phyloP scores from a whole-genome alignment of 2,888 invertebrate genomes.

The Nomada fucata region DNA sequence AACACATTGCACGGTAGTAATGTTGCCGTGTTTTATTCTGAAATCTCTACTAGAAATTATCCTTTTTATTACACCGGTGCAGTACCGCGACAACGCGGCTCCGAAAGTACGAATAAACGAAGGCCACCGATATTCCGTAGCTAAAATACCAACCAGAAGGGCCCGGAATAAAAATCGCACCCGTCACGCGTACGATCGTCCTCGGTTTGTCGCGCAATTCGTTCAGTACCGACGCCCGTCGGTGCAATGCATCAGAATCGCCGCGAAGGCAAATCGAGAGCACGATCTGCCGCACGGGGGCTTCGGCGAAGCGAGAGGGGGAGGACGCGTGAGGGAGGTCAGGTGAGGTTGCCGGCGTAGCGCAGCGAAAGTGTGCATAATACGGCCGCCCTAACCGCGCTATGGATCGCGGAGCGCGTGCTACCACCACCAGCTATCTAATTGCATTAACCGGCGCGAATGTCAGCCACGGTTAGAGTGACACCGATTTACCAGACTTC shows the following conservation, averaged over 20 bases:
- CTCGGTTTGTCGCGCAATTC: background rate
- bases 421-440: constrained; percentile 78
- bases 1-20: background rate
- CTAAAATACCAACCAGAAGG: too few species aligned
- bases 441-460: constrained; percentile 76
- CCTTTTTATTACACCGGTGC: too few species aligned
- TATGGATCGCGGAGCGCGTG: constrained; percentile 75
- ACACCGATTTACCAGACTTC: constrained; percentile 73
- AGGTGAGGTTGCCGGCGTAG: constrained; percentile 76
- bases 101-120: too few species aligned
- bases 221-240: background rate
- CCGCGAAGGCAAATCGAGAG: constrained; percentile 43
- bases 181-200: background rate
- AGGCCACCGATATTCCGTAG: too few species aligned
- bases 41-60: too few species aligned
- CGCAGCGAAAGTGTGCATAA: constrained; percentile 76
- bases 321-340: constrained; percentile 73
- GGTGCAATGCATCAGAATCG: constrained; percentile 25
- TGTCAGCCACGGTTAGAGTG: constrained; percentile 72
- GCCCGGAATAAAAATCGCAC: too few species aligned
- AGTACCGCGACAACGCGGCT: too few species aligned
- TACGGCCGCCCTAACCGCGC: constrained; percentile 70
- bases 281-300: constrained; percentile 35
- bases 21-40: too few species aligned
- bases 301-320: constrained; percentile 14